phyloP scores from a whole-genome alignment of 2,888 invertebrate species.

The Dasysyrphus albostriatus region DNA sequence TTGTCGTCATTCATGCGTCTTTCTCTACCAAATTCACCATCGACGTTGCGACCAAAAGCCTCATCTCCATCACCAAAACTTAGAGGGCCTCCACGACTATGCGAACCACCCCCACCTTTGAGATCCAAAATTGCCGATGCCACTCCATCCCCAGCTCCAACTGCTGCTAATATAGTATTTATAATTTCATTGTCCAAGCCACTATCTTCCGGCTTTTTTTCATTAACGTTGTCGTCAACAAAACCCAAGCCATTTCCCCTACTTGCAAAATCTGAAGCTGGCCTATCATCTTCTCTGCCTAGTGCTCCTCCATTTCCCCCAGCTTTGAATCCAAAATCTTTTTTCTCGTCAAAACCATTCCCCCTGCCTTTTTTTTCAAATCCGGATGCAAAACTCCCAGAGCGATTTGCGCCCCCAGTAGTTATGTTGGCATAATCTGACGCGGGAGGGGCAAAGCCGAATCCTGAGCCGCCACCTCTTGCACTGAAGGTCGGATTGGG shows the following conservation, averaged over 20 bases:
- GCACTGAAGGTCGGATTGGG: not conserved
- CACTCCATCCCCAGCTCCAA: constrained; percentile 4
- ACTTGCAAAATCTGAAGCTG: not conserved
- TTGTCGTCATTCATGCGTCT: not conserved
- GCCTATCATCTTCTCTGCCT: not conserved
- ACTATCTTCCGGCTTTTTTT: not conserved
- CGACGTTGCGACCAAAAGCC: constrained; percentile 65
- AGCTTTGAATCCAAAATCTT: constrained; percentile 63
- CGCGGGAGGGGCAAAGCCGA: not conserved
- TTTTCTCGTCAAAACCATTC: constrained; percentile 76
- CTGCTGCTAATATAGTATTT: constrained; percentile 6
- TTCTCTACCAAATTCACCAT: constrained; percentile 58
- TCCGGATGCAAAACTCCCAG: constrained; percentile 59
- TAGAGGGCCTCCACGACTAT: not conserved
- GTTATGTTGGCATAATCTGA: constrained; percentile 45
- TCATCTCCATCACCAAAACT: constrained; percentile 46
- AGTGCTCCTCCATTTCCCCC: constrained; percentile 56
- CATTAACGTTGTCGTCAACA: not conserved
- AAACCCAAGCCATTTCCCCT: not conserved
- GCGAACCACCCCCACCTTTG: constrained; percentile 19
- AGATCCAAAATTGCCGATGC: not conserved
- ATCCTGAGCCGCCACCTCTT: constrained; percentile 27
- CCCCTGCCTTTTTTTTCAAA: constrained; percentile 40
- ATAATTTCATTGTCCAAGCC: constrained; percentile 11
- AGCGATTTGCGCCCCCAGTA: constrained; percentile 70